A percentile compares a stretch with the other conserved stretches of the same genome.
Evolutionary conservation across 2,797 vertebrate genomes (phyloP).

Genomic region (Myiotriccus ornatus): DNA sequence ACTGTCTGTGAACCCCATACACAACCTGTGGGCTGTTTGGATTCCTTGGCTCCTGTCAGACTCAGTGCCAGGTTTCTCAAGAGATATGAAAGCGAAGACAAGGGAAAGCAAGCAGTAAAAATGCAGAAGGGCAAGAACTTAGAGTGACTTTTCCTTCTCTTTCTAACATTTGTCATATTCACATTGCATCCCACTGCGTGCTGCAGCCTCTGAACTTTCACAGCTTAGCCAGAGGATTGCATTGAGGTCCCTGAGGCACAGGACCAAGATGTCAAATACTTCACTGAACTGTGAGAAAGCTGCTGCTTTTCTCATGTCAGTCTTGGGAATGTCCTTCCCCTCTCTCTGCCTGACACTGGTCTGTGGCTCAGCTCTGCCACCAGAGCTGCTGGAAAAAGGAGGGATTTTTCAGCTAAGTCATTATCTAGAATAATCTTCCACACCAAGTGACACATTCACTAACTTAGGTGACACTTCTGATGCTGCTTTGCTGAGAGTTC

Average conservation of each 20-base stretch:
- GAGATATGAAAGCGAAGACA: neutral
- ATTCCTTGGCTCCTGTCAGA: neutral
- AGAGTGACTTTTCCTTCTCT: neutral
- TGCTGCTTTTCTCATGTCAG: neutral
- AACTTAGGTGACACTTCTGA: neutral
- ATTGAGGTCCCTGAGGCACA: neutral
- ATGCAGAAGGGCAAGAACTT: neutral
- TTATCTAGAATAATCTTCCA: neutral
- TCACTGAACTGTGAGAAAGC: neutral
- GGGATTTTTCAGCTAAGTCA: neutral
- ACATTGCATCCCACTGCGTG: neutral
- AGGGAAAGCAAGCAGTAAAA: neutral
- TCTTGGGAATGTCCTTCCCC: neutral
- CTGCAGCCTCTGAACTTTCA: neutral
- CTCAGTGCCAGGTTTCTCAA: neutral
- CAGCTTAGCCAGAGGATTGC: neutral
- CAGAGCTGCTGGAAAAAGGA: neutral
- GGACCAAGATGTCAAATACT: neutral
- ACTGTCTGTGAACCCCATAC: neutral
- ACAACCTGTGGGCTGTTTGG: neutral
- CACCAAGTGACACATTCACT: neutral
- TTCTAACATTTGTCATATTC: neutral
- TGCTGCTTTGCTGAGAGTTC: neutral
- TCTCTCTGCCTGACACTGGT: neutral
- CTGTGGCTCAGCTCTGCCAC: neutral